These are phyloP conservation scores for Blomia tropicalis DNA, from an alignment of 2,888 invertebrate species.

Conservation along the genomic window DNA sequence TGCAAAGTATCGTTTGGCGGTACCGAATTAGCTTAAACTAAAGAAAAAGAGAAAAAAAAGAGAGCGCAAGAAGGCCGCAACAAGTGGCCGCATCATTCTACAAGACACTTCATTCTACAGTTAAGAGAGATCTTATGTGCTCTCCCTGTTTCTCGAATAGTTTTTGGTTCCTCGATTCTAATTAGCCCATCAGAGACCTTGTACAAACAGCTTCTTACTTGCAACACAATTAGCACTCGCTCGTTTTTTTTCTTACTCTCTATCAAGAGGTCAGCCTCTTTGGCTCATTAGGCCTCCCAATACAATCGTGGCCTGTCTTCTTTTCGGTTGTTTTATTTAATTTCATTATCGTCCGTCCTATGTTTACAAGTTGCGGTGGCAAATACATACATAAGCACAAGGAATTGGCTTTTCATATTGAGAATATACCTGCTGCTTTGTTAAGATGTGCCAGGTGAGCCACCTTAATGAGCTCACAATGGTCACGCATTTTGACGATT, in stretches of 20 bases:
- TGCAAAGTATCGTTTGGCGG: constrained; percentile 13
- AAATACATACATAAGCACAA: no score
- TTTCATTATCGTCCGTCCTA: background rate
- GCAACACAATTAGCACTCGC: background rate
- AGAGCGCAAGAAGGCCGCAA: background rate
- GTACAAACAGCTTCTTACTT: background rate
- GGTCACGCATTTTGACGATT: no score
- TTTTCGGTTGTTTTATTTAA: background rate
- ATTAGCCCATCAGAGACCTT: constrained; percentile 8
- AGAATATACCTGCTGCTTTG: no score
- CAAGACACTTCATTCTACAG: no score
- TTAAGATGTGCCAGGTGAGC: no score
- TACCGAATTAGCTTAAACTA: no score
- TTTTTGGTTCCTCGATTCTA: constrained; percentile 11
- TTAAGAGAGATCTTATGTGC: background rate
- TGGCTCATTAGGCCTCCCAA: background rate
- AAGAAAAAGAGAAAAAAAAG: no score
- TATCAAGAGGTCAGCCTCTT: no score
- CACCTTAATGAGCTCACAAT: no score
- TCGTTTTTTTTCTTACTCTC: no score
- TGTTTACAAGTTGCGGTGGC: background rate
- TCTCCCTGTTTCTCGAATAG: background rate
- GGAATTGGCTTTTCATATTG: no score
- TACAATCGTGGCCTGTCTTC: background rate
- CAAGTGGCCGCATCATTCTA: no score